Conservation (phyloP, 2,888 invertebrate species). For the Eugnorisma glareosa region DNA sequence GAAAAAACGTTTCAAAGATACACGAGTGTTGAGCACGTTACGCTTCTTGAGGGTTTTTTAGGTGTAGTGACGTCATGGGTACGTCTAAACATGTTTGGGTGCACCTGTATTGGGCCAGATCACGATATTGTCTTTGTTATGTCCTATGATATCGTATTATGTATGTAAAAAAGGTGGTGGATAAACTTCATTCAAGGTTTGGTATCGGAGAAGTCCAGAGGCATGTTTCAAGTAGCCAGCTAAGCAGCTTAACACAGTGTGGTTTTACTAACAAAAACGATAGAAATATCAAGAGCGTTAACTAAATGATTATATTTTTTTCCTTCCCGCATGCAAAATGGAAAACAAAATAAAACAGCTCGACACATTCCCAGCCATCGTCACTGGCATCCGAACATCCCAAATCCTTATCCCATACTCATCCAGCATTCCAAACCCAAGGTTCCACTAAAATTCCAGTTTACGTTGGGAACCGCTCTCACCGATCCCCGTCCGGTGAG, state of each 20-base stretch:
- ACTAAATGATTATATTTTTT: slow-evolving; percentile 75
- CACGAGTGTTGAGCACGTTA: slow-evolving; percentile 79
- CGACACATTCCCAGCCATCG: slow-evolving; percentile 90
- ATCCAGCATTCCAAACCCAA: slow-evolving; percentile 90
- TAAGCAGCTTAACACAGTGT: slow-evolving; percentile 72
- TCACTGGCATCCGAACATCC: slow-evolving; percentile 88
- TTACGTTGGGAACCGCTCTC: slow-evolving; percentile 92
- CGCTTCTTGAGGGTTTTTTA: slow-evolving; percentile 78
- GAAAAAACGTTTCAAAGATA: slow-evolving; percentile 68
- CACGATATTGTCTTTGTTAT: slow-evolving; percentile 60
- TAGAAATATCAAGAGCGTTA: slow-evolving; percentile 59
- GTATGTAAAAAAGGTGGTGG: slow-evolving; percentile 60
- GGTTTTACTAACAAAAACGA: slow-evolving; percentile 73
- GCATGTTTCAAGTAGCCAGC: slow-evolving; percentile 71
- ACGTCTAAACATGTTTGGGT: slow-evolving; percentile 71
- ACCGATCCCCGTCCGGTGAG: slow-evolving; percentile 89
- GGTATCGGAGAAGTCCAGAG: slow-evolving; percentile 43
- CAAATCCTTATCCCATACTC: slow-evolving; percentile 88
- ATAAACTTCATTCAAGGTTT: slow-evolving; percentile 53
- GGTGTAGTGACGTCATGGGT: slow-evolving; percentile 76
- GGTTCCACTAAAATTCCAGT: slow-evolving; percentile 94
- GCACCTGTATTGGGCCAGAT: slow-evolving; percentile 72
- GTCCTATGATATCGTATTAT: slow-evolving; percentile 38
- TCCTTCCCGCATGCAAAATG: slow-evolving; percentile 88
- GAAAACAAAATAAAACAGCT: slow-evolving; percentile 84